Percentiles rank a stretch among this genome's conserved stretches.
These are phyloP conservation scores for Steinernema hermaphroditum DNA, from an alignment of 2,888 invertebrate species.

Conservation along the genomic window DNA sequence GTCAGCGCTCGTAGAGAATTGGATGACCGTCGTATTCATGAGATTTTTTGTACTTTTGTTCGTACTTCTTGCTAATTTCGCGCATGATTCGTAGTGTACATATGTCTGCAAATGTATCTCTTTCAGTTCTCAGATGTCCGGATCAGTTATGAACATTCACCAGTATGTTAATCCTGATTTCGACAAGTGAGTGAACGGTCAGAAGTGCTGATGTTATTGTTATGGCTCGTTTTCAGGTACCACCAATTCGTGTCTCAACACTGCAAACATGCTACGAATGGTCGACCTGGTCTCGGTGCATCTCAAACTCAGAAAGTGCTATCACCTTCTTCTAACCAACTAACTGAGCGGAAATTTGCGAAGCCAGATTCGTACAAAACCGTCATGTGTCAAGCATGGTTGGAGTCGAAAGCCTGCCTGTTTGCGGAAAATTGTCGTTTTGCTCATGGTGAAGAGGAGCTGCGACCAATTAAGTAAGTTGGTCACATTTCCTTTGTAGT, in stretches of 20 bases:
- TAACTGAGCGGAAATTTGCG: slow-evolving; percentile 38
- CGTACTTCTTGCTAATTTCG: neutral
- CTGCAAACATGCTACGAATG: neutral
- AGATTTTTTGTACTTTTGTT: neutral
- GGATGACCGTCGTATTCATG: neutral
- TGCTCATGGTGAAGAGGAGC: slow-evolving; percentile 62
- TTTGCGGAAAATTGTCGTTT: slow-evolving; percentile 63
- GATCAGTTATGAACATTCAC: slow-evolving; percentile 14
- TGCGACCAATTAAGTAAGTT: slow-evolving; percentile 55
- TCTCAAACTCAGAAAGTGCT: slow-evolving; percentile 18
- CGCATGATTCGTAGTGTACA: neutral
- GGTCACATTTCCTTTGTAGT: no score
- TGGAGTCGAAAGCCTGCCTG: slow-evolving; percentile 56
- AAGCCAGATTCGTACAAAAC: slow-evolving; percentile 65
- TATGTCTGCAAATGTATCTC: neutral
- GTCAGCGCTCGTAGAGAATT: neutral
- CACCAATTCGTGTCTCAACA: neutral
- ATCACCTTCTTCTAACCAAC: slow-evolving; percentile 27
- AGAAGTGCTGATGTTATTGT: neutral
- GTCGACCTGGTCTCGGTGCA: neutral
- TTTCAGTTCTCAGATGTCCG: slow-evolving; percentile 20
- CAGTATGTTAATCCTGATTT: slow-evolving; percentile 24
- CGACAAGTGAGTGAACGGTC: neutral
- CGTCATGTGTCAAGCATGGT: slow-evolving; percentile 65
- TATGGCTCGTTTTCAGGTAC: neutral